Base-by-base conservation (phyloP, 2,888 invertebrate species). In the Drosophila monieri region DNA sequence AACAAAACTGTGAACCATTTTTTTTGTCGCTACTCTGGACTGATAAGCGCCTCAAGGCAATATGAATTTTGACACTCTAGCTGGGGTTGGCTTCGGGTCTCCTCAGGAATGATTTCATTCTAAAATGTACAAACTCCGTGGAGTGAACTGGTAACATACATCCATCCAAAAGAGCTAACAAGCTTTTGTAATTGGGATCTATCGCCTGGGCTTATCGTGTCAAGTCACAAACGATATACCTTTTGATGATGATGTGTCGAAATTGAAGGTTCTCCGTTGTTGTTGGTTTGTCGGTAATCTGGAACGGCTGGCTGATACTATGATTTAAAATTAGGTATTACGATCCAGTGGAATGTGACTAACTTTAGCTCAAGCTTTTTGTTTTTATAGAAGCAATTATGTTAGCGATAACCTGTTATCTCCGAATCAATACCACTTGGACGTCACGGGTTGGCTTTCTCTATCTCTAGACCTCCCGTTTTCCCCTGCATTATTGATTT, bases 401-500 rank as follows among this genome's bases (percentile, higher is more conserved):
- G 53, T 12, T 47, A 30, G 41, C 57, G 69, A 68, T 68, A 68
- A 58, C 37, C 47, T 53, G 69, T 58, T 68, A 68, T 68, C 67
- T 60, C 18, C n/a, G 35, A 60, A 48, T 48, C 43, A 62, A 62
- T 61, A 61, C 6, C 35, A 12, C 15, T 25, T 18, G 35, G 12
- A 48, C 61, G 61, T 60, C 61, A 62, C 41, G 61, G 64, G 52
- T 48, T 48, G 39, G 65, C 47, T 61, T 66, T 66, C 54, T 37
- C 53, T 64, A 64, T 65, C 53, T 54, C 35, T 4, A 5, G 32
- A 25, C n/a, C 10, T 35, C 9, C 4, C 48, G 18, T 32, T 59
- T 61, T 49, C 47, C 27, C 62, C 23, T 18, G 23, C 14, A 10
- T n/a, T 74, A 78, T 59, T 70, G 83, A 78, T 81, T 78, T 27